phyloP scores from a whole-genome alignment of 2,888 invertebrate genomes.

The Nudaria mundana region DNA sequence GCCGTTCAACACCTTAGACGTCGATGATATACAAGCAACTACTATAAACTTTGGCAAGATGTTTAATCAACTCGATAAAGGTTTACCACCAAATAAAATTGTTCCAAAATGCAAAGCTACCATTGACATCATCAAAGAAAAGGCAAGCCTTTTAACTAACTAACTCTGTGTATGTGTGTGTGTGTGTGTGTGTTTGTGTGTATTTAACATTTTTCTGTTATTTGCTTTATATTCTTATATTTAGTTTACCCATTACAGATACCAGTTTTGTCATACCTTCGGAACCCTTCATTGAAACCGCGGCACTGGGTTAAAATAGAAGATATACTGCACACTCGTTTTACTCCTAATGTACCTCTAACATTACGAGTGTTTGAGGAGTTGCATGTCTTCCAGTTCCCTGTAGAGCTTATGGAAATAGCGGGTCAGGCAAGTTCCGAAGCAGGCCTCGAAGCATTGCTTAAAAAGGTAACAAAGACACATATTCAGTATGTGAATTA shows the following conservation, averaged over 20 bases:
- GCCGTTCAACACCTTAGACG: conserved; percentile 84
- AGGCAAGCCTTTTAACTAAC: conserved; percentile 79
- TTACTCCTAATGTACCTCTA: conserved; percentile 84
- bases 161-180: too few relatives aligned
- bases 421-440: conserved; percentile 95
- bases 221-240: background rate
- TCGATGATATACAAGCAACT: conserved; percentile 87
- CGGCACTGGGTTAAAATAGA: conserved; percentile 94
- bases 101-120: conserved; percentile 88
- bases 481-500: background rate
- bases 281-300: conserved; percentile 88
- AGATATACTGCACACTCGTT: conserved; percentile 85
- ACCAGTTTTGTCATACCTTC: conserved; percentile 89
- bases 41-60: conserved; percentile 86
- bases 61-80: conserved; percentile 89
- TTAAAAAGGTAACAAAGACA: conserved; percentile 84
- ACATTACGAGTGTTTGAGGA: conserved; percentile 86
- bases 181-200: background rate
- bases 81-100: conserved; percentile 89
- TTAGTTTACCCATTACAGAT: conserved; percentile 79
- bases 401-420: conserved; percentile 89
- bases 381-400: conserved; percentile 87
- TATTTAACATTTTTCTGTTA: background rate
- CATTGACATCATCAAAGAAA: conserved; percentile 89
- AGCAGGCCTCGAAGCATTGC: conserved; percentile 88